Base-by-base conservation (phyloP, 2,797 vertebrate species). In the Chrysolophus pictus region DNA sequence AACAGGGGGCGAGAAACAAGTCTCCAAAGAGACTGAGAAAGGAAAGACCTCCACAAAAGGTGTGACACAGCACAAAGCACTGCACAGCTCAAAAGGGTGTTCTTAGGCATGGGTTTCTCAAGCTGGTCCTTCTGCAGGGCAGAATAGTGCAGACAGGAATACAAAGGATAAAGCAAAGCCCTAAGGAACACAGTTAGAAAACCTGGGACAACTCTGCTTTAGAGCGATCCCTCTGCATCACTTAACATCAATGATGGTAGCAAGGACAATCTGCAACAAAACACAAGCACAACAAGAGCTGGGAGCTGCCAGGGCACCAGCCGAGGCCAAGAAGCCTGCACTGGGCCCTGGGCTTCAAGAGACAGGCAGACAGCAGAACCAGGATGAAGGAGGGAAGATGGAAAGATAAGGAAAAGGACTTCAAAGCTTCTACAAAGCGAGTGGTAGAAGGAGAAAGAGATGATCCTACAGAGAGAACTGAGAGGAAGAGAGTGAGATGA, bases 351-450 rank as follows among this genome's bases (percentile, higher is more conserved):
- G 37, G 26, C 82, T 83, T 75, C 4, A 0, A 7, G 6, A 46
- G 5, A 6, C 46, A 73, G 53, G 31, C 26, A 22, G 65, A 31
- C 60, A 63, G 78, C 59, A 87, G 51, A 74, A 67, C 58, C 73
- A 91, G 63, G 42, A 67, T 24, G 33, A 70, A 76, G 35, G 6
- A 84, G 3, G 28, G 31, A 64, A 81, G 28, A 28, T 10, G 15
- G 42, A 75, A 84, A 81, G 39, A 24, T 31, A 75, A 86, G 12
- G 46, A 95, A 35, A 86, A 22, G 29, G 70, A 88, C 60, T 79
- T 44, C 84, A 86, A 88, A 56, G 85, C 39, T 93, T 47, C 85
- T 79, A 88, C 68, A 18, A 47, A 78, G 59, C 12, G 46, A 92
- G 42, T 84, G 23, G 76, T 59, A 84, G 64, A 58, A 94, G 47